These are phyloP conservation scores for Ormia ochracea DNA, from an alignment of 2,888 invertebrate species.

Conservation along the genomic window DNA sequence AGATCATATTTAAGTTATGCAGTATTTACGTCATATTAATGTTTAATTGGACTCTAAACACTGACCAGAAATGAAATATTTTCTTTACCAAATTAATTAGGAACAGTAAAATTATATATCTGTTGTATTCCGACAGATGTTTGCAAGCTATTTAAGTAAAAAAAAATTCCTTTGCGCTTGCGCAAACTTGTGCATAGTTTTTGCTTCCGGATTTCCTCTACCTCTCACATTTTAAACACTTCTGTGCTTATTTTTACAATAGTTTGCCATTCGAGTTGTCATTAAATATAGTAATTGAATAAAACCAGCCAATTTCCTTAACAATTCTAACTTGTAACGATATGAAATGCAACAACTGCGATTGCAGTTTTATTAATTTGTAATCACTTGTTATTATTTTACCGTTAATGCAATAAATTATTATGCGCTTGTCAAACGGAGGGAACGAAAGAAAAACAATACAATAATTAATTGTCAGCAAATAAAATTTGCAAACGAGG, in stretches of 20 bases:
- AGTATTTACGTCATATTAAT: too few relatives aligned
- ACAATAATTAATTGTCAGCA: background rate
- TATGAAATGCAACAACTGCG: background rate
- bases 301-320: conserved; percentile 11
- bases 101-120: too few relatives aligned
- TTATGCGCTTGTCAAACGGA: background rate
- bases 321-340: background rate
- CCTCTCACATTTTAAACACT: background rate
- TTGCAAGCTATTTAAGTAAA: too few relatives aligned
- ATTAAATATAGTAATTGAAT: conserved; percentile 5
- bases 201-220: conserved; percentile 5
- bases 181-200: background rate
- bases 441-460: background rate
- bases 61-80: too few relatives aligned
- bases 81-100: too few relatives aligned
- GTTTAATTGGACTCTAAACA: too few relatives aligned
- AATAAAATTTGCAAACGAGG: too few relatives aligned
- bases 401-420: conserved; percentile 47
- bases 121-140: too few relatives aligned
- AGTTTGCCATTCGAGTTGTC: conserved; percentile 2
- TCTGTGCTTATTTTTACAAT: background rate
- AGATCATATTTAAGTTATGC: too few relatives aligned
- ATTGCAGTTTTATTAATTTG: conserved; percentile 24
- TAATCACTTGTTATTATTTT: conserved; percentile 12
- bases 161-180: background rate